phyloP scores from a whole-genome alignment of 2,888 invertebrate genomes.

The Crossocerus cetratus region DNA sequence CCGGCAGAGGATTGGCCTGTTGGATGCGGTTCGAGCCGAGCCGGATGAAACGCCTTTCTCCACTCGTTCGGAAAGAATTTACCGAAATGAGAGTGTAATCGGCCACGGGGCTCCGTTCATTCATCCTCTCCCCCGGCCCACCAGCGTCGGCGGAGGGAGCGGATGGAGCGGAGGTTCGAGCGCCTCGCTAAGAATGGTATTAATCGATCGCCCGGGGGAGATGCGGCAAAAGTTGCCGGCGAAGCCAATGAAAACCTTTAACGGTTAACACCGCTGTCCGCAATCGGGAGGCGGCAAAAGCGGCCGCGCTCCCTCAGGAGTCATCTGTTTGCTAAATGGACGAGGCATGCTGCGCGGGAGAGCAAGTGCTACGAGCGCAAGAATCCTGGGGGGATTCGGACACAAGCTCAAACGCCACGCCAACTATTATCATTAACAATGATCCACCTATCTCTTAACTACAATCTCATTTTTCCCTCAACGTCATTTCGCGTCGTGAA shows the following conservation, averaged over 20 bases:
- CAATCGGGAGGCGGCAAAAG: slow-evolving; percentile 29
- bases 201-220: background rate
- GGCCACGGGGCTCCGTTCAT: slow-evolving; percentile 15
- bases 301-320: slow-evolving; percentile 58
- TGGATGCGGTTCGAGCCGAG: slow-evolving; percentile 36
- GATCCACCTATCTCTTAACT: slow-evolving; percentile 41
- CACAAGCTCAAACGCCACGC: slow-evolving; percentile 9
- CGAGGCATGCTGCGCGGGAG: slow-evolving; percentile 42
- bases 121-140: background rate
- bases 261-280: slow-evolving; percentile 13
- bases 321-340: slow-evolving; percentile 58
- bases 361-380: slow-evolving; percentile 41
- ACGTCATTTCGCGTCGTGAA: background rate
- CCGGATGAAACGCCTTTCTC: slow-evolving; percentile 58
- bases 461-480: slow-evolving; percentile 34
- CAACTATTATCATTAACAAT: slow-evolving; percentile 40
- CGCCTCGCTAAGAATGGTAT: background rate
- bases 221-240: background rate
- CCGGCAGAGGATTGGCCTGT: slow-evolving; percentile 26
- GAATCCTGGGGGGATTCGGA: slow-evolving; percentile 50
- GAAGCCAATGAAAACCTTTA: slow-evolving; percentile 28
- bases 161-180: background rate
- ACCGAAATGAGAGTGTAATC: slow-evolving; percentile 24
- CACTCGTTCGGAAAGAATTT: slow-evolving; percentile 45
- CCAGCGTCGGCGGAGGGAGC: background rate